A percentile compares a stretch with the other conserved stretches of the same genome.
phyloP scores from a whole-genome alignment of 2,797 vertebrate species.

The Acrossocheilus wenchowensis region DNA sequence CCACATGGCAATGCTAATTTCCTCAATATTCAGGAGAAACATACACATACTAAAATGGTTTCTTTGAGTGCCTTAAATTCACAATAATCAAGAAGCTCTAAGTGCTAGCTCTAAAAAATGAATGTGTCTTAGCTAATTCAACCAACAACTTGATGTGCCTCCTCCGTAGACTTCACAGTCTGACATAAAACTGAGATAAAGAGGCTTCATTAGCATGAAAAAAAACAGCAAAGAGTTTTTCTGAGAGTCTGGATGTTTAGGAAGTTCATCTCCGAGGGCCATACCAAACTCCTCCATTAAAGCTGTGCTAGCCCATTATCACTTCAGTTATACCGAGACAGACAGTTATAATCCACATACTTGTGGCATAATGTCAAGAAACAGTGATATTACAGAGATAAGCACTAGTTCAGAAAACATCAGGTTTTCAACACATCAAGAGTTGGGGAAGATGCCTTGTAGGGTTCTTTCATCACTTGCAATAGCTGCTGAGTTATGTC shows the following conservation, averaged over 20 bases:
- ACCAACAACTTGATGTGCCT: slow-evolving; percentile 52
- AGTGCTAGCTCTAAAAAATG: slow-evolving; percentile 68
- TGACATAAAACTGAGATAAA: slow-evolving; percentile 68
- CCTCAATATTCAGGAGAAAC: slow-evolving; percentile 74
- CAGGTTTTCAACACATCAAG: slow-evolving; percentile 51
- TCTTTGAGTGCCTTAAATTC: slow-evolving; percentile 67
- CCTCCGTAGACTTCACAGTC: slow-evolving; percentile 65
- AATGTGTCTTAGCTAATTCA: slow-evolving; percentile 57
- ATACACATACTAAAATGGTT: slow-evolving; percentile 71
- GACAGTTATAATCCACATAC: slow-evolving; percentile 79
- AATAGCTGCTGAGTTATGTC: slow-evolving; percentile 15
- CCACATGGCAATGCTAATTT: slow-evolving; percentile 78
- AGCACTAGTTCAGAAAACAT: slow-evolving; percentile 60
- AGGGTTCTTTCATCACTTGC: slow-evolving; percentile 16
- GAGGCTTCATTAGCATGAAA: slow-evolving; percentile 67
- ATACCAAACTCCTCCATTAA: slow-evolving; percentile 77
- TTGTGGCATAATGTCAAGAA: slow-evolving; percentile 73
- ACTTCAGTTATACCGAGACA: slow-evolving; percentile 81
- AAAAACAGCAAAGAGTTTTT: slow-evolving; percentile 71
- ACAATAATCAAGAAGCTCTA: slow-evolving; percentile 68
- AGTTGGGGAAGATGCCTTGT: slow-evolving; percentile 7
- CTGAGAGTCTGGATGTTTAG: slow-evolving; percentile 77
- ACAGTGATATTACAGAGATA: slow-evolving; percentile 66
- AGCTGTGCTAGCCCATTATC: slow-evolving; percentile 83
- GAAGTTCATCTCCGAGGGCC: slow-evolving; percentile 75